These are phyloP conservation scores for Hypothenemus hampei DNA, from an alignment of 1,140 invertebrate species.

Conservation along the genomic window DNA sequence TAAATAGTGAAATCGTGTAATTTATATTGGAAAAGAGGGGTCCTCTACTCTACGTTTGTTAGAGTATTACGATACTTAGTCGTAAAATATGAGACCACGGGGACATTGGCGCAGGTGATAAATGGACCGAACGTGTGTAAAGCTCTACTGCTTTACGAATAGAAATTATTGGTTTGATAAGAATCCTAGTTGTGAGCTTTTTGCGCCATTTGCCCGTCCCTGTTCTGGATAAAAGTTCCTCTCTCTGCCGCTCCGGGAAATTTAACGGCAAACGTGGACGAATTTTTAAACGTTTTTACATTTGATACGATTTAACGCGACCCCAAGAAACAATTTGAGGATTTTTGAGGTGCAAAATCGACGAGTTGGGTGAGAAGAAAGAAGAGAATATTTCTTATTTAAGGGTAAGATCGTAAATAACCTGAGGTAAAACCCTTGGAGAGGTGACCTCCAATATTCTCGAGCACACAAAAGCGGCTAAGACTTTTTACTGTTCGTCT, in stretches of 20 bases:
- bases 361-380: too few relatives aligned
- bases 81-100: conserved; percentile 16
- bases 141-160: conserved; percentile 19
- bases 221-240: conserved; percentile 9
- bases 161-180: conserved; percentile 26
- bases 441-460: too few relatives aligned
- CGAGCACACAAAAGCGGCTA: neutral
- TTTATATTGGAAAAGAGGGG: neutral
- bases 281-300: conserved; percentile 6
- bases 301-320: too few relatives aligned
- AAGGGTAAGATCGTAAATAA: too few relatives aligned
- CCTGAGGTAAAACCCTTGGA: too few relatives aligned
- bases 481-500: neutral
- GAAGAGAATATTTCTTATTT: too few relatives aligned
- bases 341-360: too few relatives aligned
- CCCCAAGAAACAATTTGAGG: too few relatives aligned
- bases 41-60: conserved; percentile 19
- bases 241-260: conserved; percentile 5
- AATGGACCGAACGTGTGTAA: conserved; percentile 23
- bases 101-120: conserved; percentile 18
- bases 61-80: conserved; percentile 22
- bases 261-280: conserved; percentile 14
- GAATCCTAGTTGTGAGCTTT: conserved; percentile 14
- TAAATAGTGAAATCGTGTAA: conserved; percentile 3
- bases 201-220: conserved; percentile 20